Conservation (phyloP, 2,888 invertebrate genomes). For the Idaea straminata region DNA sequence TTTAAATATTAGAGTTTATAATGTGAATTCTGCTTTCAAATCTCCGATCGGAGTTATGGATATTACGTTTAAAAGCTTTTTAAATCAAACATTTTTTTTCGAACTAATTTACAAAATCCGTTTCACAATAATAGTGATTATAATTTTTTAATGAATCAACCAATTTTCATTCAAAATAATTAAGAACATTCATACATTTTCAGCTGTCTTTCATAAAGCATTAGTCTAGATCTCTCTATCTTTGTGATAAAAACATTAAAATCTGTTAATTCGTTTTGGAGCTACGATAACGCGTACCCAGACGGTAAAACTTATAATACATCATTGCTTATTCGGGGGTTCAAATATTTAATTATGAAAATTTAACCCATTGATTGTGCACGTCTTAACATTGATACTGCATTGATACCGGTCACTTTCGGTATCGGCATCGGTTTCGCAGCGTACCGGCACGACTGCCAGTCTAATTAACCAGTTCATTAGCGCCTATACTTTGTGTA, state of each 20-base stretch:
- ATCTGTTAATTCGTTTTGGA: too few species aligned
- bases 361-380: not conserved
- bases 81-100: not conserved
- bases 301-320: too few species aligned
- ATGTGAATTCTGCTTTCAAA: not conserved
- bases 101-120: not conserved
- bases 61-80: not conserved
- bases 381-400: not conserved
- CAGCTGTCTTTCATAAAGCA: too few species aligned
- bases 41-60: constrained; percentile 11
- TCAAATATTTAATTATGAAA: not conserved
- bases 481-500: constrained; percentile 23
- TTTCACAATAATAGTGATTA: not conserved
- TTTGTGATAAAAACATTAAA: too few species aligned
- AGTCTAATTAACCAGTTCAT: constrained; percentile 31
- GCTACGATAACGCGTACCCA: too few species aligned
- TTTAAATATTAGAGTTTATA: not conserved
- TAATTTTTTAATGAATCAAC: not conserved
- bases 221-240: too few species aligned
- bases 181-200: too few species aligned
- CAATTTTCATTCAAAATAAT: not conserved
- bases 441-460: constrained; percentile 8
- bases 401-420: not conserved
- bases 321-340: too few species aligned
- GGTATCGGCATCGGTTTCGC: not conserved